phyloP scores from a whole-genome alignment of 2,797 vertebrate genomes.

The Antrozous pallidus region DNA sequence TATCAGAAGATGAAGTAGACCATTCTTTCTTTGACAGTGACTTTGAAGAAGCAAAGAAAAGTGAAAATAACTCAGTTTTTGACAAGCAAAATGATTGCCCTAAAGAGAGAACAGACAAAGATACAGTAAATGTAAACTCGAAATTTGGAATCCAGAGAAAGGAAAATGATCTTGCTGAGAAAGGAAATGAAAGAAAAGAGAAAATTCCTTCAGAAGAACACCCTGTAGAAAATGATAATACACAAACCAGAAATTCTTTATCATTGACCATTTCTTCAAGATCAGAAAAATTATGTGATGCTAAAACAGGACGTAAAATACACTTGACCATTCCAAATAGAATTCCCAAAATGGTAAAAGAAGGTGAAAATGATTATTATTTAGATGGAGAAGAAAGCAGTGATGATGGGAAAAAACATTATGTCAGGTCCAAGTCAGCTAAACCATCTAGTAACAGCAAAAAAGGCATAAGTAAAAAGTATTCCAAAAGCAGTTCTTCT shows the following conservation, averaged over 20 bases:
- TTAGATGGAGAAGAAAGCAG: constrained; percentile 86
- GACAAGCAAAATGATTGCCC: constrained; percentile 59
- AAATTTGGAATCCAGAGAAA: constrained; percentile 54
- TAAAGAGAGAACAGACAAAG: constrained; percentile 61
- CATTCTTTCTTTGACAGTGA: constrained; percentile 98
- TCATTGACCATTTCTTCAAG: constrained; percentile 47
- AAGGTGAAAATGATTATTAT: constrained; percentile 82
- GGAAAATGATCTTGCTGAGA: constrained; percentile 50
- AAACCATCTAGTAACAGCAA: constrained; percentile 78
- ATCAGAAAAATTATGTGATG: constrained; percentile 69
- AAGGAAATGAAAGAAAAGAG: constrained; percentile 70
- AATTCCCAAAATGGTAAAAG: constrained; percentile 78
- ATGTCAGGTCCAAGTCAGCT: constrained; percentile 77
- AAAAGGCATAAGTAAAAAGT: constrained; percentile 81
- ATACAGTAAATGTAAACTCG: constrained; percentile 34
- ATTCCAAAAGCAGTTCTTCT: constrained; percentile 75
- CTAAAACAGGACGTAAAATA: constrained; percentile 65
- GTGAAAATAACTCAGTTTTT: constrained; percentile 41
- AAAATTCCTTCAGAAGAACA: constrained; percentile 31
- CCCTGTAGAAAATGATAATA: not conserved
- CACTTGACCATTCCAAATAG: constrained; percentile 73
- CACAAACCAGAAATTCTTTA: constrained; percentile 26
- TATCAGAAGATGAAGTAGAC: constrained; percentile 92
- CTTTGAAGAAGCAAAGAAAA: constrained; percentile 82
- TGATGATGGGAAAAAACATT: constrained; percentile 80